Evolutionary conservation across 2,797 vertebrate genomes (phyloP).

Genomic region (Glossophaga mutica): DNA sequence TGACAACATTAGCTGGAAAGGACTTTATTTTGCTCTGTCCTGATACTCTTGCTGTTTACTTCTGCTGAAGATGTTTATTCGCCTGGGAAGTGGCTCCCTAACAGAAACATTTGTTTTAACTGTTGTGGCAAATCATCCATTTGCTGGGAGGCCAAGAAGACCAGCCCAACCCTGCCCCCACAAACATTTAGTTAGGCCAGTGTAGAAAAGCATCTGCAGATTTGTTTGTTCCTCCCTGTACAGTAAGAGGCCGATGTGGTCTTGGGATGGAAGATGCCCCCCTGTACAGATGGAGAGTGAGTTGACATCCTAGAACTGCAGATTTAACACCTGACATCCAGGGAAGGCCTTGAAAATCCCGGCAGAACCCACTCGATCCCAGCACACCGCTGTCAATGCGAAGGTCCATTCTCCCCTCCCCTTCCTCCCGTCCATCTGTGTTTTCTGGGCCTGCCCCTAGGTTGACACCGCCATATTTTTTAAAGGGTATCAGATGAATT

Average conservation of each 20-base stretch:
- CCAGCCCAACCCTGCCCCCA: neutral
- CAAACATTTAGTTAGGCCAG: neutral
- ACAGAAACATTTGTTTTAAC: conserved; percentile 34
- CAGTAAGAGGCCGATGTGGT: neutral
- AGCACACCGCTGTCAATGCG: rapidly evolving
- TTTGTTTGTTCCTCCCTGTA: neutral
- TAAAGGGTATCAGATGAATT: neutral
- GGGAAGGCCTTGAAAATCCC: neutral
- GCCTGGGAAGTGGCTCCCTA: neutral
- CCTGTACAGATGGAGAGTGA: neutral
- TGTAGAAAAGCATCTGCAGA: neutral
- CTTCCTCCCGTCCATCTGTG: neutral
- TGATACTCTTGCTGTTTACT: neutral
- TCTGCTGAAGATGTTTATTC: neutral
- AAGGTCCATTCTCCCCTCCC: neutral
- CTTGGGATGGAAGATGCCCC: neutral
- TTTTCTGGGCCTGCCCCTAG: neutral
- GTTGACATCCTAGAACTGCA: neutral
- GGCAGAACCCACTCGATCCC: neutral
- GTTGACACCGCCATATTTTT: neutral
- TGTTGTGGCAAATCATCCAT: neutral
- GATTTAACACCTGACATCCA: neutral
- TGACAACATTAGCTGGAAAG: neutral
- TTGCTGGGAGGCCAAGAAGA: neutral
- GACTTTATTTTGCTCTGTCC: neutral